Evolutionary conservation across 1,140 invertebrate genomes (phyloP).

Genomic region (Lanistes nyassanus): DNA sequence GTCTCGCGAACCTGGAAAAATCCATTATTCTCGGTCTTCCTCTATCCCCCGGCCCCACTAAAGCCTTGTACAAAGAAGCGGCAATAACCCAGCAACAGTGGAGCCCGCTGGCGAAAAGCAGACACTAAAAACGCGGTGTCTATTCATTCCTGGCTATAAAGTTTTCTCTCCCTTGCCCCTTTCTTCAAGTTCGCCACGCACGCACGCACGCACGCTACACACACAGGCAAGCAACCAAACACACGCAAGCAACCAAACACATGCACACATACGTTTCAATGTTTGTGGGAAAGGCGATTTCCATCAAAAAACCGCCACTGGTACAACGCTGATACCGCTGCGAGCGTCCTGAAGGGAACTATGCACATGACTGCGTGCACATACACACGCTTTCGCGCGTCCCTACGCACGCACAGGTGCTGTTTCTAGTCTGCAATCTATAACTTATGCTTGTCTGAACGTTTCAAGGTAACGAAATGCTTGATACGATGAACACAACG

Average conservation of each 20-base stretch:
- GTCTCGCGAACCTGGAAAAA: no score
- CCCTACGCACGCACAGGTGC: not conserved
- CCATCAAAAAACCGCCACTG: not conserved
- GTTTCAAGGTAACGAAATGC: not conserved
- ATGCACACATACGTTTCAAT: not conserved
- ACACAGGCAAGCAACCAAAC: no score
- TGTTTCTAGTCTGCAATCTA: not conserved
- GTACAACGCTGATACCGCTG: not conserved
- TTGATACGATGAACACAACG: not conserved
- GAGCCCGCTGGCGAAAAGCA: no score
- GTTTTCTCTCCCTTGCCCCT: no score
- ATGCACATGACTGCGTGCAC: not conserved
- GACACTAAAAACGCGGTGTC: no score
- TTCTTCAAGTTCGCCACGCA: no score
- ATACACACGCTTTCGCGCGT: not conserved
- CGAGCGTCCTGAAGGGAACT: not conserved
- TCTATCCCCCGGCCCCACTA: no score
- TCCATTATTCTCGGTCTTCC: no score
- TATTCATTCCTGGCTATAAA: no score
- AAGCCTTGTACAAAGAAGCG: no score
- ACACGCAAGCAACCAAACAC: not conserved
- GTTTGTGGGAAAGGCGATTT: not conserved
- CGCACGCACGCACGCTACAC: conserved; percentile 6
- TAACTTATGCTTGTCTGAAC: not conserved
- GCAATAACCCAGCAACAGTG: no score